Conservation (phyloP, 2,888 invertebrate species). For the Diloba caeruleocephala region DNA sequence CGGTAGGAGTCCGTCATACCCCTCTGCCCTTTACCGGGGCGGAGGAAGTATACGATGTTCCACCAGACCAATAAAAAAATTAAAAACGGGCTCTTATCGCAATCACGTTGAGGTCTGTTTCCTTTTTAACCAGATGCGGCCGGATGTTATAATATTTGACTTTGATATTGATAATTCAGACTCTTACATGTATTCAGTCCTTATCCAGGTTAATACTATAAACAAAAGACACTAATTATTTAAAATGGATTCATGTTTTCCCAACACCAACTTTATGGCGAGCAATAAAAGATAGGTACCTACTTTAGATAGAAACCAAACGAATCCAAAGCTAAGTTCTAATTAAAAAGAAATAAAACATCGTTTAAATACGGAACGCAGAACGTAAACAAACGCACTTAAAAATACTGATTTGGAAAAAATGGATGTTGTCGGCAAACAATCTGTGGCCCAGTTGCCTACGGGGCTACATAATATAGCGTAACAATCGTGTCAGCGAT, state of each 20-base stretch:
- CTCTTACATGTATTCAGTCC: too few relatives aligned
- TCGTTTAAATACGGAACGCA: slow-evolving; percentile 31
- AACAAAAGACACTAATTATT: neutral
- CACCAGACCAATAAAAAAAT: too few relatives aligned
- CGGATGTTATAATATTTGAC: too few relatives aligned
- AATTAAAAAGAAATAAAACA: slow-evolving; percentile 42
- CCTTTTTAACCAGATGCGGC: too few relatives aligned
- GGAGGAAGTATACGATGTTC: too few relatives aligned
- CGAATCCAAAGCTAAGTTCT: slow-evolving; percentile 10
- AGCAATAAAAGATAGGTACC: slow-evolving; percentile 11
- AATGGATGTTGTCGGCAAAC: slow-evolving; percentile 48
- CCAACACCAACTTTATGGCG: neutral
- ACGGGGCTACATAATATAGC: slow-evolving; percentile 57
- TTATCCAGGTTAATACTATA: too few relatives aligned
- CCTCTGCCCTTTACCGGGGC: too few relatives aligned
- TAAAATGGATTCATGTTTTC: neutral
- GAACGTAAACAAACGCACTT: slow-evolving; percentile 39
- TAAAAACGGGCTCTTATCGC: too few relatives aligned
- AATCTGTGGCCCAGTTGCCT: slow-evolving; percentile 58
- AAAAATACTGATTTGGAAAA: slow-evolving; percentile 33
- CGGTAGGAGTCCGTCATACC: too few relatives aligned
- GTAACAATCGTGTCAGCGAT: slow-evolving; percentile 62
- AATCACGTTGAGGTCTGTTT: too few relatives aligned
- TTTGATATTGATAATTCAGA: too few relatives aligned
- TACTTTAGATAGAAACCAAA: neutral